A percentile compares a stretch with the other conserved stretches of the same genome.
Evolutionary conservation across 2,888 invertebrate species (phyloP).

Genomic region (Odontocolon sp.): DNA sequence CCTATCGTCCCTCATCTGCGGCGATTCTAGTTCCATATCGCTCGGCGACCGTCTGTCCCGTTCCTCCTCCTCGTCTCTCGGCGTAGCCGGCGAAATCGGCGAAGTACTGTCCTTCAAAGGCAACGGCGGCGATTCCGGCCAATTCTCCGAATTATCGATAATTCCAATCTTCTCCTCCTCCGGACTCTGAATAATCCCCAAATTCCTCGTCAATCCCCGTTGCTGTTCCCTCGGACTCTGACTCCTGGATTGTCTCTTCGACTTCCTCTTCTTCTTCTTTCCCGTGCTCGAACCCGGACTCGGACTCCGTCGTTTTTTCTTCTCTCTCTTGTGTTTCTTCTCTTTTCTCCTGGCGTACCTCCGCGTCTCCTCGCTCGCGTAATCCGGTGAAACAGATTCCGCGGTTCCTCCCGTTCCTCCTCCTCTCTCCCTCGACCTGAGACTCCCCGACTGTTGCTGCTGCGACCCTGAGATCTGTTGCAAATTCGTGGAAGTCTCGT

Average conservation of each 20-base stretch:
- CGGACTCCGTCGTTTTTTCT: slow-evolving; percentile 86
- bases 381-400: slow-evolving; percentile 67
- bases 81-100: slow-evolving; percentile 84
- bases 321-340: slow-evolving; percentile 85
- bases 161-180: slow-evolving; percentile 78
- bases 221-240: slow-evolving; percentile 82
- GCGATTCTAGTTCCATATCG: slow-evolving; percentile 78
- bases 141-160: slow-evolving; percentile 60
- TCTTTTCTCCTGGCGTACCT: slow-evolving; percentile 77
- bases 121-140: slow-evolving; percentile 82
- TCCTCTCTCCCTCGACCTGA: slow-evolving; percentile 56
- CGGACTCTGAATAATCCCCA: slow-evolving; percentile 74
- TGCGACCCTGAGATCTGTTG: slow-evolving; percentile 44
- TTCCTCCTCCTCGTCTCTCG: slow-evolving; percentile 81
- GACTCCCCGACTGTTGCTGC: slow-evolving; percentile 38
- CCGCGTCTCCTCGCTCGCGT: slow-evolving; percentile 69
- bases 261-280: slow-evolving; percentile 87
- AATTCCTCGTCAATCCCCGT: background rate
- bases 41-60: slow-evolving; percentile 74
- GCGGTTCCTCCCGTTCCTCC: background rate
- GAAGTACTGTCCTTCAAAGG: slow-evolving; percentile 83
- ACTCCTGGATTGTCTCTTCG: slow-evolving; percentile 86
- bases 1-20: slow-evolving; percentile 65
- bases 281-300: slow-evolving; percentile 83
- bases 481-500: slow-evolving; percentile 11